Percentiles rank a stretch among this genome's conserved stretches.
phyloP scores from a whole-genome alignment of 2,797 vertebrate species.

The Mustela erminea region DNA sequence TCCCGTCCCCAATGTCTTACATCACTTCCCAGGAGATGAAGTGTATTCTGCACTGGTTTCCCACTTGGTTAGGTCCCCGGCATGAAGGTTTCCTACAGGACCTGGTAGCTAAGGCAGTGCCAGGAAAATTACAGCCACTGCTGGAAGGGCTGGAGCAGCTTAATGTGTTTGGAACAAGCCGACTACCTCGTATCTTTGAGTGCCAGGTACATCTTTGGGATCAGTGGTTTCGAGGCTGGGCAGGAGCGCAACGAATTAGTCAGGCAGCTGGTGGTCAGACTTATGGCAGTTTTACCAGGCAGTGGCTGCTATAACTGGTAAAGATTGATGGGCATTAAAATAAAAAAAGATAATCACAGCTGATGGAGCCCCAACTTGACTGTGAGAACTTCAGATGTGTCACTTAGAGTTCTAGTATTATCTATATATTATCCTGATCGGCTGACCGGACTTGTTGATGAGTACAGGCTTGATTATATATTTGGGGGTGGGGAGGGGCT shows the following conservation, averaged over 20 bases:
- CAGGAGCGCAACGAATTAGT: slow-evolving; percentile 94
- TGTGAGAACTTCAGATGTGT: neutral
- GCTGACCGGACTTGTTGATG: neutral
- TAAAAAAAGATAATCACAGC: slow-evolving; percentile 44
- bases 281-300: slow-evolving; percentile 91
- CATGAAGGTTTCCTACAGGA: slow-evolving; percentile 93
- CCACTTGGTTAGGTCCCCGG: slow-evolving; percentile 90
- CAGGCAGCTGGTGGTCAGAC: slow-evolving; percentile 90
- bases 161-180: slow-evolving; percentile 85
- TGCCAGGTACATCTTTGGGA: slow-evolving; percentile 95
- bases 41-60: slow-evolving; percentile 94
- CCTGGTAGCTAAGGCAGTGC: slow-evolving; percentile 93
- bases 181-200: slow-evolving; percentile 93
- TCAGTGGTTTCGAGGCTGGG: slow-evolving; percentile 95
- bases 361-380: neutral
- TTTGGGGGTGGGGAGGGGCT: neutral
- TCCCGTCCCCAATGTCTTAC: slow-evolving; percentile 87
- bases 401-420: neutral
- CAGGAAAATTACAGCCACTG: slow-evolving; percentile 93
- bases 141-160: slow-evolving; percentile 92
- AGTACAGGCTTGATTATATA: neutral
- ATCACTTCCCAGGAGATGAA: slow-evolving; percentile 94
- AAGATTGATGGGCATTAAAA: slow-evolving; percentile 81
- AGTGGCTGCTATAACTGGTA: slow-evolving; percentile 91
- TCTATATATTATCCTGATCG: neutral